These are phyloP conservation scores for Dallia pectoralis DNA, from an alignment of 2,797 vertebrate species.

Conservation along the genomic window DNA sequence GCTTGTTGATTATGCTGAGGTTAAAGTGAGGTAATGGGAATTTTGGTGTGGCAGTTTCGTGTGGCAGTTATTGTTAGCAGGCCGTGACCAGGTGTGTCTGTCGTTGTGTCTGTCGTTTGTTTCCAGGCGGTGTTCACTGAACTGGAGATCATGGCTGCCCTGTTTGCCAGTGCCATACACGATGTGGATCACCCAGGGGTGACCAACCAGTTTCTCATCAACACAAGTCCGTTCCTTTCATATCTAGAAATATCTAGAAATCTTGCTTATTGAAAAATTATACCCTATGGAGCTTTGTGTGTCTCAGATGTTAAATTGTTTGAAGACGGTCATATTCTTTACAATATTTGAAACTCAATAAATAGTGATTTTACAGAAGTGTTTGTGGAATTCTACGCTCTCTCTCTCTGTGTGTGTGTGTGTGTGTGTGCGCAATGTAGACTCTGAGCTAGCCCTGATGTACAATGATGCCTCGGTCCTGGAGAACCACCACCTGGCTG, in stretches of 20 bases:
- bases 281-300: neutral
- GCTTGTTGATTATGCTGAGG: neutral
- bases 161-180: conserved; percentile 92
- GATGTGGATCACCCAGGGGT: conserved; percentile 93
- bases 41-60: neutral
- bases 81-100: no score
- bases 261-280: neutral
- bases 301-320: neutral
- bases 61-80: neutral
- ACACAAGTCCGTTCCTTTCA: conserved; percentile 77
- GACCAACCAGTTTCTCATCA: conserved; percentile 94
- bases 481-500: conserved; percentile 92
- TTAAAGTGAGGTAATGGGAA: neutral
- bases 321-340: no score
- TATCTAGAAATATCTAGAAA: no score
- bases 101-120: neutral
- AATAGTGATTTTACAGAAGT: neutral
- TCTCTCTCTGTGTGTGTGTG: neutral
- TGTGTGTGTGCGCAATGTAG: conserved; percentile 55
- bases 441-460: conserved; percentile 91
- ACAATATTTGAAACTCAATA: neutral
- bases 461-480: conserved; percentile 90
- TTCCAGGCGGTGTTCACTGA: conserved; percentile 90
- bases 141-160: conserved; percentile 88
- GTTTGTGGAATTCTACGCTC: neutral